Evolutionary conservation across 2,113 vertebrate species (phyloP).

Genomic region (Ondatra zibethicus): DNA sequence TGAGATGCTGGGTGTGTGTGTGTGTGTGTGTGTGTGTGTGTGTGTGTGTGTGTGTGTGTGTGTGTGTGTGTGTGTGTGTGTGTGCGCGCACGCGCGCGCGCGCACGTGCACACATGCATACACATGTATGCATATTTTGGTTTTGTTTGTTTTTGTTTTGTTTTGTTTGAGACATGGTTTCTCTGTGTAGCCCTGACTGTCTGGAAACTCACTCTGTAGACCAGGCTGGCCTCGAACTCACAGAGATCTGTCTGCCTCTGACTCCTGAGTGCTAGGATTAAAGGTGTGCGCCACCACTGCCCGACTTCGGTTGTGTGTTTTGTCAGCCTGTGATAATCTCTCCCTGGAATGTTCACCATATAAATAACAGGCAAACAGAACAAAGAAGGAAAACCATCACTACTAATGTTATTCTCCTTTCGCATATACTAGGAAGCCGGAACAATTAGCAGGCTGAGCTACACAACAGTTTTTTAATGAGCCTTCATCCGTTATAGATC

Average conservation of each 20-base stretch:
- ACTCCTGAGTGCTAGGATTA: not conserved
- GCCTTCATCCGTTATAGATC: not conserved
- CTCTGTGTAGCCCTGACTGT: not conserved
- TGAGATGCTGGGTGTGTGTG: not conserved
- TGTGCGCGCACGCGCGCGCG: no score
- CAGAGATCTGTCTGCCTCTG: not conserved
- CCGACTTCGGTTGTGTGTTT: not conserved
- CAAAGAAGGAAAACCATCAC: not conserved
- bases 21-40: not conserved
- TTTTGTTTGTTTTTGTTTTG: not conserved
- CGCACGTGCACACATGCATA: no score
- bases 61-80: no score
- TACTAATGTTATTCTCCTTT: constrained; percentile 22
- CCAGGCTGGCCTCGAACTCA: not conserved
- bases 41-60: not conserved
- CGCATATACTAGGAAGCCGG: constrained; percentile 48
- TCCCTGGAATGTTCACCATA: constrained; percentile 50
- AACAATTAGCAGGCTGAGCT: constrained; percentile 31
- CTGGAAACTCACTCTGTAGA: not conserved
- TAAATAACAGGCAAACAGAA: constrained; percentile 63
- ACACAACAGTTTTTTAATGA: constrained; percentile 46
- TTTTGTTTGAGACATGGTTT: not conserved
- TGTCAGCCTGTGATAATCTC: constrained; percentile 51
- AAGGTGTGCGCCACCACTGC: not conserved
- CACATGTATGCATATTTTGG: not conserved